Evolutionary conservation across 2,888 invertebrate species (phyloP), one percentile per base, ranked within the genome.

Genomic region (Marronus borbonicus): DNA sequence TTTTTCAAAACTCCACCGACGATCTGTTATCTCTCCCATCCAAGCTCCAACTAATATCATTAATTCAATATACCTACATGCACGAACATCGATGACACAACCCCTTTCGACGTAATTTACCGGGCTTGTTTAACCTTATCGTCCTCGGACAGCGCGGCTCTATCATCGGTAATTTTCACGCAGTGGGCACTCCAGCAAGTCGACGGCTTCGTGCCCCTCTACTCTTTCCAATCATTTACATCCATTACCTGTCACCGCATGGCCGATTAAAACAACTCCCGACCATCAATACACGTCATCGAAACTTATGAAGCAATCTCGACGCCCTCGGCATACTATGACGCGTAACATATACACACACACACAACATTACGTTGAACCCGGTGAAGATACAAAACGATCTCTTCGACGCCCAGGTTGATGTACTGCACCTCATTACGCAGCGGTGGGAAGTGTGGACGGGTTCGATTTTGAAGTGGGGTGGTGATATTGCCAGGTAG

Each of bases 251-350:
- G 72, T 74, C 72, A 74, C 72, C 60, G 49, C 62, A 44, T 44
- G n/a, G 24, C 62, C 58, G 72, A 74, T 74, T 74, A 74, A 74
- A 74, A 74, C 72, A 74, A 74, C 72, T 74, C 60, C 72, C 72
- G 44, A 20, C 60, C 72, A 74, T 74, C 72, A 62, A 74, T 74
- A 74, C 72, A 44, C 72, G 72, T 74, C 72, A 60, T 74, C 72
- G 72, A 74, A 74, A 74, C 62, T 62, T 62, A 74, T 74, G 72
- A 74, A 60, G 72, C 72, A 74, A 74, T 74, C 72, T 62, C 60
- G 60, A 24, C 28, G 44, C 58, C 70, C 36, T 28, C 31, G 39
- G 70, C 55, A 7, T 55, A 31, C 10, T 14, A 17, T 17, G 52
- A n/a, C 52, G 52, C 17, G 17, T 1, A n/a, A 17, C n/a, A 4